Percentiles rank a stretch among this genome's conserved stretches.
Conservation (phyloP, 2,113 vertebrate species). For the Ictidomys tridecemlineatus region DNA sequence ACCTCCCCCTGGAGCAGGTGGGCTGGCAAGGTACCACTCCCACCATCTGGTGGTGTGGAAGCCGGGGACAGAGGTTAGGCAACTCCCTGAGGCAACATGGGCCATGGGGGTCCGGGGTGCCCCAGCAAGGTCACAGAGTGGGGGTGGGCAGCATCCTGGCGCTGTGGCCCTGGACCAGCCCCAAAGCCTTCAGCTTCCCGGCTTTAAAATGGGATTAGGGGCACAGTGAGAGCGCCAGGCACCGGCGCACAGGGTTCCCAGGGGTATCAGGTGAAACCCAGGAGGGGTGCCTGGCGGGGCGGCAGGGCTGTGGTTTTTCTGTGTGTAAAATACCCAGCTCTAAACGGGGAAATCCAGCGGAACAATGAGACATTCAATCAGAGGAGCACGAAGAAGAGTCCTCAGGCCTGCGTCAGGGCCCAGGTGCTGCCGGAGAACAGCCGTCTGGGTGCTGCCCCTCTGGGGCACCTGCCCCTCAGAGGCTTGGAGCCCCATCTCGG, state of each 20-base stretch:
- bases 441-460: background rate
- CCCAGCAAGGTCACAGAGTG: background rate
- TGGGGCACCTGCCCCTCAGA: background rate
- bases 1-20: fast-evolving
- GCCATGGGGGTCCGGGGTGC: background rate
- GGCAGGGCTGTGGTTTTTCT: background rate
- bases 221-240: background rate
- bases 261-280: background rate
- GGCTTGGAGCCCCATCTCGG: background rate
- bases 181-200: background rate
- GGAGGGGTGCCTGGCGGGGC: background rate
- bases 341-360: slow-evolving; percentile 19
- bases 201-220: slow-evolving; percentile 10
- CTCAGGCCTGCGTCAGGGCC: no score
- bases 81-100: background rate
- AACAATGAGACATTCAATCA: slow-evolving; percentile 57
- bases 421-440: background rate
- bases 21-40: background rate
- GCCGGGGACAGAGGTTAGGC: background rate
- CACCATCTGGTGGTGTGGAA: background rate
- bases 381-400: background rate
- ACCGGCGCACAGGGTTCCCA: slow-evolving; percentile 12
- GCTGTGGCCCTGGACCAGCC: background rate
- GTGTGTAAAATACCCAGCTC: background rate
- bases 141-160: background rate